Base-by-base conservation (phyloP, 2,888 invertebrate species). In the Hyposoter didymator region DNA sequence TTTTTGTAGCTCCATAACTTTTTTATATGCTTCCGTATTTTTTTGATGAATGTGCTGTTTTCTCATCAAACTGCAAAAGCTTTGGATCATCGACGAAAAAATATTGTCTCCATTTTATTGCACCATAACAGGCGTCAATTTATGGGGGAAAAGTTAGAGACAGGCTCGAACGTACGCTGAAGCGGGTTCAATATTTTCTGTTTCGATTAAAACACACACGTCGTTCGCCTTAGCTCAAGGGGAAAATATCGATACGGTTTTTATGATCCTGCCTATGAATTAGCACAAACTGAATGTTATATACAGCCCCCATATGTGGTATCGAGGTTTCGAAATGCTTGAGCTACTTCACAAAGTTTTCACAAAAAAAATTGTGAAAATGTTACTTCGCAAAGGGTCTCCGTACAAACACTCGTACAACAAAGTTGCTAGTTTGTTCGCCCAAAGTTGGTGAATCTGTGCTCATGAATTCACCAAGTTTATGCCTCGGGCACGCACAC, bases 361-460 rank as follows among this genome's bases (percentile, higher is more conserved):
- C n/a, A n/a, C n/a, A n/a, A n/a, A n/a, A n/a, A 32, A 49, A 32
- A 32, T 70, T 22, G 28, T 70, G 70, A 70, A 70, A 70, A 70
- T 32, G 32, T 49, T 70, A 49, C 70, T 70, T 12, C 19, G 8
- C 49, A 17, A 49, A 70, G 14, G 17, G 14, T 67, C 22, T 19
- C 19, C 14, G n/a, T 28, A n/a, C 28, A 32, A 49, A 17, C 17
- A 14, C 39, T 66, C 8, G 47, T 49, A 28, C 28, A 70, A 70
- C 45, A 49, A 32, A 47, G 49, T 70, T 47, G 35, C 35, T n/a
- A 75, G 55, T 82, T 73, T 69, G 69, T 55, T 47, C 67, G 55
- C 35, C 35, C 69, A 47, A 19, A 75, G 67, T 75, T 75, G 47
- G 47, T 75, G 49, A 69, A 81, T 69, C 35, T 74, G 32, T 22